Base-by-base conservation (phyloP, 2,113 vertebrate genomes). In the Patagioenas fasciata region DNA sequence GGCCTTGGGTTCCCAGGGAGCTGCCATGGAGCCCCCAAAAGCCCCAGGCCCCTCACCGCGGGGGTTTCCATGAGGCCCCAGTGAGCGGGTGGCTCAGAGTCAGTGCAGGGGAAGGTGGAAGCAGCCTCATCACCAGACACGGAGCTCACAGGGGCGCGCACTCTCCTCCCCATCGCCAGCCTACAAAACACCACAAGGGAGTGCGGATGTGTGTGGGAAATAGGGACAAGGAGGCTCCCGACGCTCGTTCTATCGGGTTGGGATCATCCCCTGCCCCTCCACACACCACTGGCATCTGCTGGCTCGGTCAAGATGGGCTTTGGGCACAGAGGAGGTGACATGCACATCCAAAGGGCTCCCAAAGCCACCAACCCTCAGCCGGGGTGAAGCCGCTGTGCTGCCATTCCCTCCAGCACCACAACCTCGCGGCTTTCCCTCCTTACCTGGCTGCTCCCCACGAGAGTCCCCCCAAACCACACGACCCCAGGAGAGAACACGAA, bases 191-290 rank as follows among this genome's bases (percentile, higher is more conserved):
- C 21, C 6, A 2, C 2, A 18, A 61, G 6, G 36, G 31, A 88
- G 21, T 0, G 0, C 15, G 2, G 15, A 13, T 0, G 0, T 0
- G 11, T 16, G 16, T 17, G 61, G 36, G 47, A 34, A 40, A 13
- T 0, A 5, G 56, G 48, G 70, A 24, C 34, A 20, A 28, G 38
- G 36, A 65, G 17, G 34, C n/a, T 84, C 40, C 48, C 10, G 4
- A 47, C 9, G 19, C 42, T 32, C 25, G 7, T 31, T 58, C 48
- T 5, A 0, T 0, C n/a, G 38, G 34, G 53, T 56, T 1, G 48
- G 72, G 36, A 61, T 51, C 87, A 28, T 50, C 44, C 24, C 44
- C 10, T 57, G 78, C 29, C 38, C 19, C n/a, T 77, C 11, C 23
- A 6, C 25, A 25, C 56, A 14, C 14, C 2, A 10, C 8, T 2